Evolutionary conservation across 2,888 invertebrate genomes (phyloP), one percentile per base, ranked within the genome.

Genomic region (Volucella inflata): DNA sequence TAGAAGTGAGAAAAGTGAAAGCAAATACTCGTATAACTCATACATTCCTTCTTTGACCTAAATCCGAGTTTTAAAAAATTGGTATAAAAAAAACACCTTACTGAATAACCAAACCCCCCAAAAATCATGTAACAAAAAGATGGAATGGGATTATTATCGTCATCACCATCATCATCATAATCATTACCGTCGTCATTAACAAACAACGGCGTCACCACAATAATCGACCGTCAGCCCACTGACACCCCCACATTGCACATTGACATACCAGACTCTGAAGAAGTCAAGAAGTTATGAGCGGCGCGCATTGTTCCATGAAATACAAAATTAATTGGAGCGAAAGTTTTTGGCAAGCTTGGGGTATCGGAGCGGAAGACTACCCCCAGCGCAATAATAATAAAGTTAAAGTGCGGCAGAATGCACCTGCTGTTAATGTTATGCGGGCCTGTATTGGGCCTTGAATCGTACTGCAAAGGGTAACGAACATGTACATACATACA

Each of bases 251-350:
- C 53, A 68, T 44, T 44, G 57, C 64, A 65, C 67, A 53, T 40
- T 21, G 51, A 60, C 38, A 75, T 50, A 48, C 50, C 48, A 55
- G 57, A 44, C 38, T 44, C 65, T 67, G n/a, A 68, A 70, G 42
- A 70, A 75, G 62, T 81, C 68, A 81, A 81, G 81, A 75, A 81
- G 81, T 81, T 81, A 81, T 81, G 81, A 75, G 62, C 70, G 57
- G 75, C 81, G 81, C 75, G 81, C 81, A 81, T 81, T 81, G 81
- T 81, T 81, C 68, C 81, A 75, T 81, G 81, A 75, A 81, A 81
- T 75, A 81, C 81, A 81, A 81, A 81, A 81, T 81, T 81, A 81
- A 81, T 81, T 81, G 75, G 81, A 75, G 81, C 81, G 75, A 81
- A 81, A 75, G 81, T 81, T 80, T 78, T 81, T 75, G 81, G 81